A percentile compares a stretch with the other conserved stretches of the same genome.
phyloP scores from a whole-genome alignment of 2,888 invertebrate species.

The Acanthosoma haemorrhoidale region DNA sequence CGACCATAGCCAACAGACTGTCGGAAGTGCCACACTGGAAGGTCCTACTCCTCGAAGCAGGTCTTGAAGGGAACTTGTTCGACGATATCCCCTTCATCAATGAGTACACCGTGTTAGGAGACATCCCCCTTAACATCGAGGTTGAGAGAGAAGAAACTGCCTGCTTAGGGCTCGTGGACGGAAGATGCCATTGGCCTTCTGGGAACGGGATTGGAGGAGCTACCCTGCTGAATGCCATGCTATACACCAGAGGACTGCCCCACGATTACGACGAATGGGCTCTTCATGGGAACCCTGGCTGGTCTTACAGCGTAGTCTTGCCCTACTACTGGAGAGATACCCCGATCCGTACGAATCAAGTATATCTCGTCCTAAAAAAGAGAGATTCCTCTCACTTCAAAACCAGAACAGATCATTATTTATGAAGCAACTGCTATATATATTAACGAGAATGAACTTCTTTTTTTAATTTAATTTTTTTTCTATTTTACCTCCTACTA shows the following conservation, averaged over 20 bases:
- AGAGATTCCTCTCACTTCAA: no score
- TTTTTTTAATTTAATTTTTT: no score
- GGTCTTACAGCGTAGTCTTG: constrained; percentile 43
- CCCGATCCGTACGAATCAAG: no score
- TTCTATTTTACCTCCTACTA: no score
- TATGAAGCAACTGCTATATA: no score
- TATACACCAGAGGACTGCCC: constrained; percentile 47
- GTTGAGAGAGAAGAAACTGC: constrained; percentile 56
- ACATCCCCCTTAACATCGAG: constrained; percentile 70
- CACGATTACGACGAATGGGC: constrained; percentile 49
- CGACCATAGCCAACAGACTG: constrained; percentile 73
- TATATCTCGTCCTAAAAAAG: no score
- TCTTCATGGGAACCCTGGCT: constrained; percentile 40
- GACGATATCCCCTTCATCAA: constrained; percentile 73
- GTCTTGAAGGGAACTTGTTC: constrained; percentile 68
- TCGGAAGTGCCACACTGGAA: constrained; percentile 63
- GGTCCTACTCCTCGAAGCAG: constrained; percentile 70
- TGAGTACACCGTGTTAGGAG: constrained; percentile 52
- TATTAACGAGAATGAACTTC: no score
- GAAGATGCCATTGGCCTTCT: constrained; percentile 61
- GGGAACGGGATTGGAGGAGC: constrained; percentile 63
- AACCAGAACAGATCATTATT: no score
- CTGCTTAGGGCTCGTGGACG: constrained; percentile 51
- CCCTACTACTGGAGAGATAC: constrained; percentile 42
- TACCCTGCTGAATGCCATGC: constrained; percentile 48